Conservation (phyloP, 2,888 invertebrate genomes). For the Aspidiotus rigidus region DNA sequence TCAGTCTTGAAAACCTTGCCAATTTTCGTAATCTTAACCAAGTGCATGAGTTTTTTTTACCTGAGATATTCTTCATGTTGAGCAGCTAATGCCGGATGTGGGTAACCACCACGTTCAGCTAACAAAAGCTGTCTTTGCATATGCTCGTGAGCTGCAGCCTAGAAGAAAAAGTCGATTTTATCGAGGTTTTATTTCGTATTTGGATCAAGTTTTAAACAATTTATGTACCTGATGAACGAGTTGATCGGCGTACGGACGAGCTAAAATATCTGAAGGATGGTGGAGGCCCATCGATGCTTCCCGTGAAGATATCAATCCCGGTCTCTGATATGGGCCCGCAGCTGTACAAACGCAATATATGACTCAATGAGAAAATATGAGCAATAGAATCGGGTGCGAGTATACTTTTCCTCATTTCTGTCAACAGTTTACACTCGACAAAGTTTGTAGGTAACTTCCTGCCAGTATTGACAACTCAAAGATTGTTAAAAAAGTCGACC, state of each 20-base stretch:
- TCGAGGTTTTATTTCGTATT: not conserved
- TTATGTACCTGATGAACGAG: conserved; percentile 55
- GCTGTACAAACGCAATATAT: conserved; percentile 37
- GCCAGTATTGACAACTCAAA: no score
- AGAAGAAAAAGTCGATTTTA: conserved; percentile 1
- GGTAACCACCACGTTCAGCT: conserved; percentile 63
- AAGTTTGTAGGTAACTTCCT: no score
- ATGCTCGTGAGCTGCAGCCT: conserved; percentile 74
- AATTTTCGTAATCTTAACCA: no score
- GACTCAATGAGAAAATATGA: no score
- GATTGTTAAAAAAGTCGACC: no score
- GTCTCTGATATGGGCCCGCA: conserved; percentile 52
- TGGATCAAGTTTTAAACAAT: not conserved
- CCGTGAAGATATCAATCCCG: conserved; percentile 52
- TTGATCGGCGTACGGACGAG: conserved; percentile 72
- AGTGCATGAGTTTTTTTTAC: conserved; percentile 41
- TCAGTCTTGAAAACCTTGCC: not conserved
- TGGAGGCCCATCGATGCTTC: conserved; percentile 58
- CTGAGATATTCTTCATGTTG: conserved; percentile 60
- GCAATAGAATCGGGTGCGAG: no score
- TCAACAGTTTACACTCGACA: no score
- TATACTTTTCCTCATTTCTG: no score
- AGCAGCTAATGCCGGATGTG: conserved; percentile 55
- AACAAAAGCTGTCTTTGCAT: conserved; percentile 72
- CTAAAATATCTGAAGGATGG: conserved; percentile 63